Percentiles rank a stretch among this genome's conserved stretches.
These are phyloP conservation scores for Chironomus tentans DNA, from an alignment of 2,888 invertebrate species.

Conservation along the genomic window DNA sequence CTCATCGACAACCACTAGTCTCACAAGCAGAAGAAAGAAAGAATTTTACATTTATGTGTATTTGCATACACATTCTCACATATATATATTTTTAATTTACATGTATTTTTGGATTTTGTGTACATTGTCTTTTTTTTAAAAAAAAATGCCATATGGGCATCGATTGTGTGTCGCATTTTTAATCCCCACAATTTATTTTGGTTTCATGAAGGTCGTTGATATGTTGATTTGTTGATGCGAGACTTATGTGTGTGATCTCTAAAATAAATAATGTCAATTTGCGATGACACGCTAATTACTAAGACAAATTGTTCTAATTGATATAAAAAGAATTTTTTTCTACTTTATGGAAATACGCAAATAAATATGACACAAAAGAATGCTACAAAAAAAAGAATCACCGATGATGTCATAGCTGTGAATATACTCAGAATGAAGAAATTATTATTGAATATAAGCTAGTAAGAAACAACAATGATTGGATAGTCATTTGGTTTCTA, in stretches of 20 bases:
- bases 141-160: constrained; percentile 10
- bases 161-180: background rate
- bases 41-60: background rate
- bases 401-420: too few relatives aligned
- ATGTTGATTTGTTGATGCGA: background rate
- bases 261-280: background rate
- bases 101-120: constrained; percentile 24
- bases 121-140: background rate
- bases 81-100: background rate
- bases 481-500: background rate
- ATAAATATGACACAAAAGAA: too few relatives aligned
- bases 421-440: too few relatives aligned
- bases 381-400: too few relatives aligned
- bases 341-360: background rate
- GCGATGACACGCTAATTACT: background rate
- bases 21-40: background rate
- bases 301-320: background rate
- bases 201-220: background rate
- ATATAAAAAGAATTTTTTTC: background rate
- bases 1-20: background rate
- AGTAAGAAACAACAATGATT: too few relatives aligned
- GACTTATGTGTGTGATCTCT: background rate
- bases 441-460: too few relatives aligned
- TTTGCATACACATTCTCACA: background rate
- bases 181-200: background rate